A percentile compares a stretch with the other conserved stretches of the same genome.
These are phyloP conservation scores for Istiophorus platypterus DNA, from an alignment of 2,113 vertebrate genomes.

Conservation along the genomic window DNA sequence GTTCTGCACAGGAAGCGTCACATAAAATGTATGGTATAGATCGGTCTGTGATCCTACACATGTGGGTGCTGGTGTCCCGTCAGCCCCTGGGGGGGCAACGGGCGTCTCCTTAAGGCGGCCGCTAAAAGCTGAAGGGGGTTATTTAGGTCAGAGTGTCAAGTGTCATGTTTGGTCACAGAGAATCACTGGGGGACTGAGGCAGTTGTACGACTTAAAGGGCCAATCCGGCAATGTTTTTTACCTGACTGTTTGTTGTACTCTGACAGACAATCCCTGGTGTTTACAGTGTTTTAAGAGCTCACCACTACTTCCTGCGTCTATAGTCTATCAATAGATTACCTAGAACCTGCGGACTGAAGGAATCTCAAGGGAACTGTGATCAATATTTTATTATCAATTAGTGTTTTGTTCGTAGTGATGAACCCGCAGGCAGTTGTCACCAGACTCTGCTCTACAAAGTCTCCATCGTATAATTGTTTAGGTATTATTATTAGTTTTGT, in stretches of 20 bases:
- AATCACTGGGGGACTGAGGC: conserved; percentile 5
- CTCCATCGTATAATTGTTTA: no score
- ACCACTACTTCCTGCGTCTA: background rate
- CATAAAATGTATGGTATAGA: background rate
- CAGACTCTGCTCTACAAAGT: no score
- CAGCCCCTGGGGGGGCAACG: conserved; percentile 12
- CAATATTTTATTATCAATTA: no score
- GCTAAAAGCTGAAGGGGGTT: conserved; percentile 27
- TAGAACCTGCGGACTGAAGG: background rate
- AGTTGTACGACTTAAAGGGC: background rate
- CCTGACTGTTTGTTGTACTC: background rate
- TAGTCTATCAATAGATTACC: background rate
- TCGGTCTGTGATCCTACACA: background rate
- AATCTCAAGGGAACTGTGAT: no score
- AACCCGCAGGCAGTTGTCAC: no score
- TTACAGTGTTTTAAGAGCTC: background rate
- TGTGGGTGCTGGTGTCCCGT: conserved; percentile 28
- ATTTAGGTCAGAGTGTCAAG: conserved; percentile 71
- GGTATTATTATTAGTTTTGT: no score
- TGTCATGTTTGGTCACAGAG: conserved; percentile 57
- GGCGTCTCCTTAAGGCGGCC: conserved; percentile 25
- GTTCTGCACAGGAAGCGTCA: background rate
- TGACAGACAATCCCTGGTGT: background rate
- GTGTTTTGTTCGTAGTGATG: no score
- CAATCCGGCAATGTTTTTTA: no score